Evolutionary conservation across 2,888 invertebrate genomes (phyloP).

Genomic region (Parthenolecanium corni): DNA sequence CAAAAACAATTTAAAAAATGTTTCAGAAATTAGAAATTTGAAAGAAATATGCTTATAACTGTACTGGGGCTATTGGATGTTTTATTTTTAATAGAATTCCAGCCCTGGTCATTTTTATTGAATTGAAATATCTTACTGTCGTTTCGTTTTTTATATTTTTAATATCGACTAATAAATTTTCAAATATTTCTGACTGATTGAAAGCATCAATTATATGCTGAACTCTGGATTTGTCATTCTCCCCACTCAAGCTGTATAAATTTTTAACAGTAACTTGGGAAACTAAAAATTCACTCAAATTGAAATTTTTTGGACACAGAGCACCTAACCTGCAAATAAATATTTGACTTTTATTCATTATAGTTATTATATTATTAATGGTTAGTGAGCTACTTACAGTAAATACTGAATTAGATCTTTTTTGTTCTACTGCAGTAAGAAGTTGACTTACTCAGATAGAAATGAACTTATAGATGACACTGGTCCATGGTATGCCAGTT

Average conservation of each 20-base stretch:
- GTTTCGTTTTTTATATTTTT: neutral
- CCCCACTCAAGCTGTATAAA: neutral
- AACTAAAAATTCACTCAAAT: slow-evolving; percentile 76
- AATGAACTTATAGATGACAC: neutral
- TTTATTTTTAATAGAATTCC: too few relatives aligned
- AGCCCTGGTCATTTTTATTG: too few relatives aligned
- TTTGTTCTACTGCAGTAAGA: too few relatives aligned
- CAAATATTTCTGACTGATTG: neutral
- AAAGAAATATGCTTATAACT: too few relatives aligned
- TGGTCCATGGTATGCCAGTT: slow-evolving; percentile 30
- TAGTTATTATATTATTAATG: too few relatives aligned
- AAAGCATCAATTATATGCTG: neutral
- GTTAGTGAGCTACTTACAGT: too few relatives aligned
- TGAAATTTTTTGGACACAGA: slow-evolving; percentile 63
- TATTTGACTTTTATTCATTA: neutral
- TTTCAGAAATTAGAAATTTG: too few relatives aligned
- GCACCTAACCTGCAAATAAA: slow-evolving; percentile 45
- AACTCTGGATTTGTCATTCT: neutral
- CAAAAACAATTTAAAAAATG: too few relatives aligned
- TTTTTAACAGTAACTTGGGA: slow-evolving; percentile 41
- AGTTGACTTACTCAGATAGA: too few relatives aligned
- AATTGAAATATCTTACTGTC: neutral
- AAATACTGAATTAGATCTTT: too few relatives aligned
- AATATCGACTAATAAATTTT: neutral
- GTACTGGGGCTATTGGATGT: too few relatives aligned